Base-by-base conservation (phyloP, 2,888 invertebrate species). In the Elysia crispata region DNA sequence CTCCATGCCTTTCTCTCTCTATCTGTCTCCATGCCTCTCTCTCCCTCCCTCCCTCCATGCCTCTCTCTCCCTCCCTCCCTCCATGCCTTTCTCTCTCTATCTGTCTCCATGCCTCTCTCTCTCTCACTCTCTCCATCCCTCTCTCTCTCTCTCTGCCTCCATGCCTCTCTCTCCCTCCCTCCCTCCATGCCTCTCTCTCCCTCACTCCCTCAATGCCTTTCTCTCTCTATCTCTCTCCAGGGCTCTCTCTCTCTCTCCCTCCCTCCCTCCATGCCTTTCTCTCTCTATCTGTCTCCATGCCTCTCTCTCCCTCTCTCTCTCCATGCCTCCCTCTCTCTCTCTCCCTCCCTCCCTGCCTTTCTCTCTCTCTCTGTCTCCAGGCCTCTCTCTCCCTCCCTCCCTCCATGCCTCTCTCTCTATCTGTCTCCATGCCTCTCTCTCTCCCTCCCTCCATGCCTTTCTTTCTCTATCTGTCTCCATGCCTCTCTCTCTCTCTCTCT, bases 401-500 rank as follows among this genome's bases (percentile, higher is more conserved):
- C 41, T 41, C 11, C 41, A 41, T 41, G 3, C 11, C 41, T 41
- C 41, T 41, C 41, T 41, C 5, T 41, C 41, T 41, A 11, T 41
- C 41, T 41, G 41, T 41, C 41, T 41, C 5, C 11, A 3, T 41
- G 5, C 11, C 5, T 41, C 41, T 41, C 41, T 41, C 41, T 41
- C 41, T 41, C 5, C 11, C 5, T 54, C 67, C 49, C 28, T 8
- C 54, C 30, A 67, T 41, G 23, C 30, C 33, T 41, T 41, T 15
- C 66, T 1, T 30, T 49, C n/a, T 64, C 49, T 70, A 18, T 70
- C 67, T 57, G 41, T 77, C 28, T 77, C 54, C 69, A 50, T 54
- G 69, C 11, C 66, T 57, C 54, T 77, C 31, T 77, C 23, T 69
- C 30, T 54, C 50, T 41, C 49, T 20, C 28, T 66, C 23, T 23